These are phyloP conservation scores for Crambe crambe DNA, from an alignment of 37 sponge, comb jelly and placozoan genomes.

Conservation along the genomic window DNA sequence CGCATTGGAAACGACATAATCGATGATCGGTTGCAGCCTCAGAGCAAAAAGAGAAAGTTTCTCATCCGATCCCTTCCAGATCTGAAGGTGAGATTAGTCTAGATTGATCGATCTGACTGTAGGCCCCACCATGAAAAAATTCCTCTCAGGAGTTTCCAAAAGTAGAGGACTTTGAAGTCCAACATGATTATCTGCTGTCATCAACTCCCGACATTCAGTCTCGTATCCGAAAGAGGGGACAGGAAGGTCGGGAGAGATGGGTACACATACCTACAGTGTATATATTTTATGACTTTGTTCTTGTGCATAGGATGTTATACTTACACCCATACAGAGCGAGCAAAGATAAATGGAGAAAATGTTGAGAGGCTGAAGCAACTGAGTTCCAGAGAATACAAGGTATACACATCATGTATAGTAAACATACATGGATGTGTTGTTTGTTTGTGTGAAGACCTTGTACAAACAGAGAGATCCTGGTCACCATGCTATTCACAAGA, in stretches of 20 bases:
- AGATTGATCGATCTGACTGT: background rate
- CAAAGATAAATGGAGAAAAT: slow-evolving; percentile 41
- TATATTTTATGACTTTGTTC: background rate
- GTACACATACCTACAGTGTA: background rate
- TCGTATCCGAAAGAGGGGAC: slow-evolving; percentile 75
- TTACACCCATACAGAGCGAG: slow-evolving; percentile 70
- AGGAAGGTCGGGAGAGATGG: slow-evolving; percentile 31
- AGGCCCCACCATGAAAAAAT: no score
- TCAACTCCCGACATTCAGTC: slow-evolving; percentile 16
- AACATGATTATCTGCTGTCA: slow-evolving; percentile 74
- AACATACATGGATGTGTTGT: background rate
- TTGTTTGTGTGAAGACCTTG: slow-evolving; percentile 18
- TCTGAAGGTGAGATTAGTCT: slow-evolving; percentile 14
- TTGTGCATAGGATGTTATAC: slow-evolving; percentile 33
- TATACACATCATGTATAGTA: slow-evolving; percentile 6
- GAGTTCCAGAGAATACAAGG: slow-evolving; percentile 58
- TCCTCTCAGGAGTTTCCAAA: slow-evolving; percentile 68
- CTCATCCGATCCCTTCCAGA: slow-evolving; percentile 28
- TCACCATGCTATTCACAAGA: slow-evolving; percentile 57
- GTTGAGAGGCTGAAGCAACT: slow-evolving; percentile 64
- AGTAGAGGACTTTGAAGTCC: slow-evolving; percentile 72
- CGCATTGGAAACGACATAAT: slow-evolving; percentile 40
- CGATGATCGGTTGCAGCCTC: slow-evolving; percentile 52
- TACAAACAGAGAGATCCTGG: slow-evolving; percentile 44
- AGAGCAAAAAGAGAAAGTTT: slow-evolving; percentile 82